Evolutionary conservation across 2,888 invertebrate genomes (phyloP).

Genomic region (Nomada hirtipes): DNA sequence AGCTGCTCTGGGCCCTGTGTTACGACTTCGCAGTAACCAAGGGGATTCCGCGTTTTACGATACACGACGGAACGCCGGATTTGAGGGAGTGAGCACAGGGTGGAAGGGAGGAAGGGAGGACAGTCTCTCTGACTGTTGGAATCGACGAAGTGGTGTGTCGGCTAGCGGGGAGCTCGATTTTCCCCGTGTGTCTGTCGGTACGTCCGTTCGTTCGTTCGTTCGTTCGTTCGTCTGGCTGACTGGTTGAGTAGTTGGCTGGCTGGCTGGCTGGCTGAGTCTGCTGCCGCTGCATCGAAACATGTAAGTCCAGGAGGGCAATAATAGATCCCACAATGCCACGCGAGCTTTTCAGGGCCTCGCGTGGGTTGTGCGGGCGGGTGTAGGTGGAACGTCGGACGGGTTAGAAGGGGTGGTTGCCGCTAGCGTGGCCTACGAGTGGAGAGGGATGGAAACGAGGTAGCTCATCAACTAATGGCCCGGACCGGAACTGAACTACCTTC

Average conservation of each 20-base stretch:
- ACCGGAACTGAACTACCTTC: constrained; percentile 81
- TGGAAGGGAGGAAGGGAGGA: constrained; percentile 11
- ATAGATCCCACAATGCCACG: constrained; percentile 82
- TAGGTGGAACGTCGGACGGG: constrained; percentile 49
- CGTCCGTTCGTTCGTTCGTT: constrained; percentile 55
- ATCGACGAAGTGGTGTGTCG: constrained; percentile 52
- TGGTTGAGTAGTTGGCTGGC: constrained; percentile 57
- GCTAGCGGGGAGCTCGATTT: constrained; percentile 56
- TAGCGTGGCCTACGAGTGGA: constrained; percentile 60
- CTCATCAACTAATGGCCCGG: constrained; percentile 84
- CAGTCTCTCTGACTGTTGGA: constrained; percentile 39
- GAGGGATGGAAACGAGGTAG: constrained; percentile 75
- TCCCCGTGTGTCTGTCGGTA: constrained; percentile 59
- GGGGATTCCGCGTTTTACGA: constrained; percentile 46
- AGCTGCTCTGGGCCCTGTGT: constrained; percentile 4
- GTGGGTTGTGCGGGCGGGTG: constrained; percentile 46
- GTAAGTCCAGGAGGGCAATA: constrained; percentile 82
- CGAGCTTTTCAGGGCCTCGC: constrained; percentile 77
- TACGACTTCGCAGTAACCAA: constrained; percentile 37
- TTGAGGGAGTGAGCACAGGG: constrained; percentile 20
- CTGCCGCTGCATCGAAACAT: constrained; percentile 76
- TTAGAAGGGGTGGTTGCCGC: constrained; percentile 54
- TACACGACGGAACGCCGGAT: constrained; percentile 31
- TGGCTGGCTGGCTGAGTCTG: constrained; percentile 60
- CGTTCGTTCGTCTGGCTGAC: constrained; percentile 58